Evolutionary conservation across 2,113 vertebrate genomes (phyloP).

Genomic region (Mus spicilegus): DNA sequence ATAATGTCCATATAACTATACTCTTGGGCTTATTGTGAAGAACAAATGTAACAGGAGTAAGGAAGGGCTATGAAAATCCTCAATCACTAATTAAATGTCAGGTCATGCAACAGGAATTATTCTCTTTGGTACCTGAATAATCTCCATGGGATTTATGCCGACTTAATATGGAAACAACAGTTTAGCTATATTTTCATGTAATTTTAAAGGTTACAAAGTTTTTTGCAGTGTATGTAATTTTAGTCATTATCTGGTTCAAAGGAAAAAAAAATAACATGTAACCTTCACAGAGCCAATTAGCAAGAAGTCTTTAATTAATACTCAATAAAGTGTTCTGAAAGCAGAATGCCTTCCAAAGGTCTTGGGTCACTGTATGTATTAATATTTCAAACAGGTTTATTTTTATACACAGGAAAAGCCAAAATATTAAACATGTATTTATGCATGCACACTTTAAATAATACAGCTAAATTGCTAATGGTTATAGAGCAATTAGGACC

Average conservation of each 20-base stretch:
- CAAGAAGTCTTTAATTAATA: conserved; percentile 69
- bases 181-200: background rate
- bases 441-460: conserved; percentile 78
- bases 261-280: conserved; percentile 28
- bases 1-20: background rate
- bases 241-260: background rate
- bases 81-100: conserved; percentile 30
- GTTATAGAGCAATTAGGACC: conserved; percentile 78
- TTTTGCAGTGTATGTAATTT: conserved; percentile 26
- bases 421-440: conserved; percentile 77
- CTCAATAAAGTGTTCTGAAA: conserved; percentile 65
- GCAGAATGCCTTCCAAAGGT: conserved; percentile 32
- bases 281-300: conserved; percentile 36
- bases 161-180: background rate
- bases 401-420: conserved; percentile 25
- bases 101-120: conserved; percentile 6
- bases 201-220: background rate
- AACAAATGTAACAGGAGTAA: background rate
- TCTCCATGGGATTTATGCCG: background rate
- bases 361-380: conserved; percentile 44
- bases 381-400: conserved; percentile 69
- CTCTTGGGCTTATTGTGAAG: background rate
- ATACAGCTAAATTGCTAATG: conserved; percentile 79
- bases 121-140: conserved; percentile 15
- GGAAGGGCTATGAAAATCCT: conserved; percentile 1